Evolutionary conservation across 2,113 vertebrate species (phyloP), one percentile per base, ranked within the genome.

Genomic region (Sapayoa aenigma): DNA sequence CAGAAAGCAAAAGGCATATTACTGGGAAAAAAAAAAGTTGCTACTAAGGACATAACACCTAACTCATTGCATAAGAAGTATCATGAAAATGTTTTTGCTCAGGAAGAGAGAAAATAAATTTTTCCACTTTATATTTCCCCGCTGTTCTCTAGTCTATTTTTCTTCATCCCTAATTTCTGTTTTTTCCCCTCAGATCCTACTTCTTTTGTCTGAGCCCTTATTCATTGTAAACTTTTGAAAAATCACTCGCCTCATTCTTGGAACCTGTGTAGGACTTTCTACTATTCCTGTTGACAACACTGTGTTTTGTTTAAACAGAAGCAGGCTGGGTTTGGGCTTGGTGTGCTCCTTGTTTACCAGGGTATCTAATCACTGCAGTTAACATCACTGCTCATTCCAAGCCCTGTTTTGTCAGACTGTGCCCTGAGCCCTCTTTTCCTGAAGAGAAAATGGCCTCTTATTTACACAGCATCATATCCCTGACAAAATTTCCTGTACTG

Each of bases 371-470:
- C 72, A 9, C 83, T n/a, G 46, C 68, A 47, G 49, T 23, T 82
- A 87, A 87, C 86, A 55, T 21, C 53, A 0, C 72, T 74, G 63
- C 55, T 49, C 44, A 5, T 53, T 83, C 72, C 79, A 44, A 78
- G 68, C 62, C 47, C 63, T 83, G 72, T 33, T 41, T 62, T 93
- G 41, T 56, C 86, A 87, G 75, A 5, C 66, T 7, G 27, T 63
- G 83, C 71, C 87, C 79, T 60, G 14, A 87, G 39, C 49, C 82
- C 74, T 84, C 87, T 46, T 59, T n/a, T 77, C 86, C 91, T 83
- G 59, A 67, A 60, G 31, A 67, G 63, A 73, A 76, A 65, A 25
- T 28, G 23, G 37, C 55, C 60, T 63, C 41, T 81, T 59, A 25
- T 5, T 58, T 59, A 27, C 31, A 65, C 83, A 30, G 47, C 59